Evolutionary conservation across 2,888 invertebrate species (phyloP).

Genomic region (Erebia epiphron): DNA sequence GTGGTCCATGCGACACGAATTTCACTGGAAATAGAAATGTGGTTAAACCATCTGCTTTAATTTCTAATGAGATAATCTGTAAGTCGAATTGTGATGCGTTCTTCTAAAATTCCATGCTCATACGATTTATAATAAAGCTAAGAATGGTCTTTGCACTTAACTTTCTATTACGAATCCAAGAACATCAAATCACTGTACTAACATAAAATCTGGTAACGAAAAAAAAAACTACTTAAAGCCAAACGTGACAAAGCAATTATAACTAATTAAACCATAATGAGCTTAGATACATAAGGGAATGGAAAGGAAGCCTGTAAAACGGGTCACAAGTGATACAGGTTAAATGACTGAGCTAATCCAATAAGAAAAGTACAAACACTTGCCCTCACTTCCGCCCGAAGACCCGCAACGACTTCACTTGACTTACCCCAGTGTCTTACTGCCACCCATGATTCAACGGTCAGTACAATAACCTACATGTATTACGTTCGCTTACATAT

Average conservation of each 20-base stretch:
- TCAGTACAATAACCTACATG: conserved; percentile 43
- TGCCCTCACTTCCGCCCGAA: conserved; percentile 77
- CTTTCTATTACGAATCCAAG: background rate
- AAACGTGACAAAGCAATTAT: conserved; percentile 34
- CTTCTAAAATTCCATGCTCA: background rate
- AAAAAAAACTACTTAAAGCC: background rate
- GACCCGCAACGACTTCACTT: conserved; percentile 74
- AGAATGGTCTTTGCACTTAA: background rate
- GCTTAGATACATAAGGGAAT: conserved; percentile 40
- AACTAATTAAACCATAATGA: conserved; percentile 36
- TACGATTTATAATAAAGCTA: background rate
- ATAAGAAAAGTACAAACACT: conserved; percentile 81
- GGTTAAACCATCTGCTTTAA: background rate
- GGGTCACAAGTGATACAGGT: conserved; percentile 77
- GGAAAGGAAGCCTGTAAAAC: conserved; percentile 71
- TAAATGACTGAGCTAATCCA: conserved; percentile 78
- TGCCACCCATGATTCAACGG: conserved; percentile 59
- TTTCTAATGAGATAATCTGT: background rate
- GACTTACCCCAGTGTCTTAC: conserved; percentile 77
- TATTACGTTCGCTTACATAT: conserved; percentile 34
- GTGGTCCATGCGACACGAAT: too few species aligned
- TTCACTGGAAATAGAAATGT: background rate
- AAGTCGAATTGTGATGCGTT: background rate
- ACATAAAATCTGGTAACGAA: background rate
- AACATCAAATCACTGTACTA: background rate